phyloP scores from a whole-genome alignment of 2,113 vertebrate species.

The Cygnus atratus region DNA sequence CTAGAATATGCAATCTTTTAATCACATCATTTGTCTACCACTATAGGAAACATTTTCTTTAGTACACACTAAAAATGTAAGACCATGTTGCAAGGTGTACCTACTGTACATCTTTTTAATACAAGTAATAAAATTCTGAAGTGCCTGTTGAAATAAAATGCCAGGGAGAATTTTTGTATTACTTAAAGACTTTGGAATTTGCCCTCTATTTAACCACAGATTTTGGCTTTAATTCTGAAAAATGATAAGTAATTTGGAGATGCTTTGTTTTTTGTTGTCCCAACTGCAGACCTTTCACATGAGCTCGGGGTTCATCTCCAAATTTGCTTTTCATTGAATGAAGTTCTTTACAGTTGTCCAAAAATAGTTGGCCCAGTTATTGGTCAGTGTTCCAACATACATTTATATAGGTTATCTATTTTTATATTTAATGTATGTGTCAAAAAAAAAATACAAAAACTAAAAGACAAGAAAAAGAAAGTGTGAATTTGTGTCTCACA shows the following conservation, averaged over 20 bases:
- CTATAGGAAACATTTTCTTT: not conserved
- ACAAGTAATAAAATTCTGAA: not conserved
- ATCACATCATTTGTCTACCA: not conserved
- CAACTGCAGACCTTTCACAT: not conserved
- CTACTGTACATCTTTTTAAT: not conserved
- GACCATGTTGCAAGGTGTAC: not conserved
- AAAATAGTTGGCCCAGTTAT: not conserved
- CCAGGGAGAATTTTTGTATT: not conserved
- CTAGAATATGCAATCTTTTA: not conserved
- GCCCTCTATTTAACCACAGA: not conserved
- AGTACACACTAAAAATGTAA: not conserved
- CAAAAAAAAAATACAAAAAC: not conserved
- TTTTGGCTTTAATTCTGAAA: not conserved
- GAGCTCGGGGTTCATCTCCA: not conserved
- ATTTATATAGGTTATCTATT: not conserved
- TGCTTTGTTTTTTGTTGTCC: not conserved
- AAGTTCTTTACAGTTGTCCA: not conserved
- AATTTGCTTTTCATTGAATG: not conserved
- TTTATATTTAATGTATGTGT: not conserved
- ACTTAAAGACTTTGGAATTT: constrained; percentile 9
- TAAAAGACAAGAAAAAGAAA: not conserved
- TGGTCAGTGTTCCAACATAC: not conserved
- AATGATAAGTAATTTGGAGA: not conserved
- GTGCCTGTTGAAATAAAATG: constrained; percentile 2
- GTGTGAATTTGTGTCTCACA: not conserved